These are phyloP conservation scores for Danio choprae DNA, from an alignment of 2,797 vertebrate genomes.

Conservation along the genomic window DNA sequence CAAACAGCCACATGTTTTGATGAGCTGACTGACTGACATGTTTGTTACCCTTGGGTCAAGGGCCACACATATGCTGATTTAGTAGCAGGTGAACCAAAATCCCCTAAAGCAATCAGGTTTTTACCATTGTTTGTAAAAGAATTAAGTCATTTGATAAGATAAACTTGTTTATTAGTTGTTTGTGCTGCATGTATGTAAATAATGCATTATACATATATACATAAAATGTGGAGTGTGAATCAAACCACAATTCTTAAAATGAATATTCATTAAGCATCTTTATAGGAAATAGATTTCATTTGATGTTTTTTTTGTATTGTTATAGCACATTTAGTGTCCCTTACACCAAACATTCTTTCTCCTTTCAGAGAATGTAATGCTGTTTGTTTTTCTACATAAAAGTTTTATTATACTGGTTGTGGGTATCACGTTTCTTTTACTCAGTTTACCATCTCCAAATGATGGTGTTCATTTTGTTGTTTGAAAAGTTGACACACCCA, in stretches of 20 bases:
- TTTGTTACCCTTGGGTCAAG: slow-evolving; percentile 32
- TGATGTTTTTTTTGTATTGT: background rate
- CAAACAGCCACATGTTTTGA: slow-evolving; percentile 34
- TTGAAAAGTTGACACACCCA: slow-evolving; percentile 40
- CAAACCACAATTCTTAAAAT: background rate
- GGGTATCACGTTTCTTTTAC: background rate
- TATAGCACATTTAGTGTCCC: background rate
- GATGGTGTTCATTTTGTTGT: slow-evolving; percentile 48
- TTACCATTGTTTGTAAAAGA: slow-evolving; percentile 11
- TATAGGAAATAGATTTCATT: background rate
- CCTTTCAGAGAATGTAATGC: background rate
- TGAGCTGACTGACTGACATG: slow-evolving; percentile 25
- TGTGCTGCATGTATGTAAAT: background rate
- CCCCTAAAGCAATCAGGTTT: slow-evolving; percentile 14
- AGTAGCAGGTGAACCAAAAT: slow-evolving; percentile 37
- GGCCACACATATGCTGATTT: slow-evolving; percentile 34
- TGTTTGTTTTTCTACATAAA: background rate
- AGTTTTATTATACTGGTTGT: background rate
- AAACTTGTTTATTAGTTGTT: background rate
- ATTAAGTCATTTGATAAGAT: background rate
- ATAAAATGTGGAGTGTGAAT: background rate
- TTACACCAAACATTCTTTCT: background rate
- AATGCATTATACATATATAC: background rate
- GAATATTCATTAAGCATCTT: background rate
- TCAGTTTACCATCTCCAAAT: background rate